A percentile compares a stretch with the other conserved stretches of the same genome.
These are phyloP conservation scores for Phalloptychus januarius DNA, from an alignment of 2,797 vertebrate species.

Conservation along the genomic window DNA sequence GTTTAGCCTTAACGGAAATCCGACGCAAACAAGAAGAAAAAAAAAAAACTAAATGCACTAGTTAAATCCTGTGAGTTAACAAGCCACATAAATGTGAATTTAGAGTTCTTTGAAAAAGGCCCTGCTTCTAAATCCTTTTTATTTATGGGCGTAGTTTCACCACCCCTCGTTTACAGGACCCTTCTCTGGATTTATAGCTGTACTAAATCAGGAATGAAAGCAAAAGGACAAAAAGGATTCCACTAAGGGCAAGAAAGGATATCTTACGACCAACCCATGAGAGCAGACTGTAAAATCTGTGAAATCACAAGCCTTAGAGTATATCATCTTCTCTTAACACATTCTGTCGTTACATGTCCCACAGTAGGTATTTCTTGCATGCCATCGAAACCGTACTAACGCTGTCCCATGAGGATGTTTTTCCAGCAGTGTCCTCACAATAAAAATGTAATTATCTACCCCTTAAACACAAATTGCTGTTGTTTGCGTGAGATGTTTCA, in stretches of 20 bases:
- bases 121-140: constrained; percentile 69
- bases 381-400: constrained; percentile 38
- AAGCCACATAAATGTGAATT: constrained; percentile 67
- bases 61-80: constrained; percentile 58
- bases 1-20: constrained; percentile 14
- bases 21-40: constrained; percentile 27
- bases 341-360: constrained; percentile 62
- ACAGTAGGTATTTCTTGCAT: constrained; percentile 54
- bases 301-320: constrained; percentile 53
- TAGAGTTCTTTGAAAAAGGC: constrained; percentile 64
- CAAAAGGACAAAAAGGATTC: constrained; percentile 76
- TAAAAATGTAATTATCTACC: constrained; percentile 60
- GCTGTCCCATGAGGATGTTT: constrained; percentile 30
- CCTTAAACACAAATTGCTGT: constrained; percentile 63
- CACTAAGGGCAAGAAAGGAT: constrained; percentile 61
- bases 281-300: constrained; percentile 50
- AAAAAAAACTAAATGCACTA: constrained; percentile 36
- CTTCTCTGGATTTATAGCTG: constrained; percentile 76
- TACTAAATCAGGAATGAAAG: constrained; percentile 76
- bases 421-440: constrained; percentile 50
- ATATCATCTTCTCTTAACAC: constrained; percentile 46
- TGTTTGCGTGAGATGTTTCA: constrained; percentile 52
- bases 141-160: constrained; percentile 74
- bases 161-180: constrained; percentile 70
- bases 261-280: constrained; percentile 54